Evolutionary conservation across 2,888 invertebrate species (phyloP).

Genomic region (Hololepta plana): DNA sequence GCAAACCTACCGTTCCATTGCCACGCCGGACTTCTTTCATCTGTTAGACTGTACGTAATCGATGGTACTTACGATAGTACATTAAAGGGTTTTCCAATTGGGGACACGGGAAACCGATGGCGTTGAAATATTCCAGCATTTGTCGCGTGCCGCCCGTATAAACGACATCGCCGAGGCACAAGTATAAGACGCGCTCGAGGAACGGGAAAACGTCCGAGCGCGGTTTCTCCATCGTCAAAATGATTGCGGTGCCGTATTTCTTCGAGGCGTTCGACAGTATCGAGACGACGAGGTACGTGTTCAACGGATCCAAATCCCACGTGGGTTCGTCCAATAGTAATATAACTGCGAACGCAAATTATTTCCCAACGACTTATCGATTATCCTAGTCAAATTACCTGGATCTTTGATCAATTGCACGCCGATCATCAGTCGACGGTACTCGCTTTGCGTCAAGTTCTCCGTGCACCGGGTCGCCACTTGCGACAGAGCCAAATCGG

Average conservation of each 20-base stretch:
- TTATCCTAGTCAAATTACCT: slow-evolving; percentile 42
- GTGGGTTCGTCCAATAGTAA: slow-evolving; percentile 86
- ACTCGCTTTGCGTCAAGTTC: slow-evolving; percentile 75
- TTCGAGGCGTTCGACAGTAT: slow-evolving; percentile 81
- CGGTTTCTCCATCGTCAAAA: slow-evolving; percentile 86
- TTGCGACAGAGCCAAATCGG: slow-evolving; percentile 83
- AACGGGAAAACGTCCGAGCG: slow-evolving; percentile 91
- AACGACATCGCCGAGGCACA: slow-evolving; percentile 82
- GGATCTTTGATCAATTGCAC: slow-evolving; percentile 89
- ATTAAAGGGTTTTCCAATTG: slow-evolving; percentile 94
- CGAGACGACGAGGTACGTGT: slow-evolving; percentile 86
- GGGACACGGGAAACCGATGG: slow-evolving; percentile 92
- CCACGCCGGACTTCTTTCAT: too few relatives aligned
- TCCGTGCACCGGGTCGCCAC: slow-evolving; percentile 72
- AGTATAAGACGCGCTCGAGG: slow-evolving; percentile 75
- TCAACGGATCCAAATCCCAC: slow-evolving; percentile 83
- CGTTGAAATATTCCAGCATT: slow-evolving; percentile 87
- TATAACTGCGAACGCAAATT: too few relatives aligned
- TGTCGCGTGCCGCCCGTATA: slow-evolving; percentile 82
- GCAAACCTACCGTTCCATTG: too few relatives aligned
- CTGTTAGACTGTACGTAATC: slow-evolving; percentile 1
- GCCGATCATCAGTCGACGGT: slow-evolving; percentile 76
- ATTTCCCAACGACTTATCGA: too few relatives aligned
- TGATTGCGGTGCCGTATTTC: slow-evolving; percentile 76
- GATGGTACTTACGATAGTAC: slow-evolving; percentile 68